phyloP scores from a whole-genome alignment of 2,888 invertebrate genomes.

The Drosophila peninsularis region DNA sequence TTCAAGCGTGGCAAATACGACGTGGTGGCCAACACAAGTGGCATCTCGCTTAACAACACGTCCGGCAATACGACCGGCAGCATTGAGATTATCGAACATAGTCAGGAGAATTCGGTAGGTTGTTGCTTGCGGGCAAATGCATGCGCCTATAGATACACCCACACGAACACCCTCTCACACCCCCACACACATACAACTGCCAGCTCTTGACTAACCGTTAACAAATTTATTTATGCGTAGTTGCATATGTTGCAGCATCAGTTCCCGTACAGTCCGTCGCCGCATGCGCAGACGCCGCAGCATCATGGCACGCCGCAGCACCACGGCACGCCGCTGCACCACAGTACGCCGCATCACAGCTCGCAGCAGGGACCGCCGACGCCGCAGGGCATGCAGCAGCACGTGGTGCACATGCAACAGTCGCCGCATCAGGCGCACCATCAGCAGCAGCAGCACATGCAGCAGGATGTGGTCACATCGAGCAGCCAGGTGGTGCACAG shows the following conservation, averaged over 20 bases:
- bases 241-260: slow-evolving; percentile 85
- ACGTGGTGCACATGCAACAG: slow-evolving; percentile 83
- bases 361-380: slow-evolving; percentile 79
- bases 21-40: slow-evolving; percentile 83
- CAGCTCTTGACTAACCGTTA: slow-evolving; percentile 68
- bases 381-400: slow-evolving; percentile 83
- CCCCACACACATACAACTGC: slow-evolving; percentile 34
- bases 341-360: slow-evolving; percentile 80
- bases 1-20: slow-evolving; percentile 95
- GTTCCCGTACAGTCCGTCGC: slow-evolving; percentile 85
- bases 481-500: slow-evolving; percentile 82
- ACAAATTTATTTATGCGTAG: slow-evolving; percentile 81
- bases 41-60: slow-evolving; percentile 82
- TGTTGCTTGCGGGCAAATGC: too few species aligned
- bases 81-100: slow-evolving; percentile 85
- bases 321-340: slow-evolving; percentile 80
- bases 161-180: neutral
- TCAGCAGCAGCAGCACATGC: slow-evolving; percentile 77
- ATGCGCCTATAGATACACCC: neutral
- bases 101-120: slow-evolving; percentile 85
- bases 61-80: slow-evolving; percentile 84
- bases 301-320: slow-evolving; percentile 82
- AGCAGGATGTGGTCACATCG: slow-evolving; percentile 84
- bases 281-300: slow-evolving; percentile 81
- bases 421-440: slow-evolving; percentile 79